These are phyloP conservation scores for Habropoda laboriosa DNA, from an alignment of 1,140 invertebrate genomes.

Conservation along the genomic window DNA sequence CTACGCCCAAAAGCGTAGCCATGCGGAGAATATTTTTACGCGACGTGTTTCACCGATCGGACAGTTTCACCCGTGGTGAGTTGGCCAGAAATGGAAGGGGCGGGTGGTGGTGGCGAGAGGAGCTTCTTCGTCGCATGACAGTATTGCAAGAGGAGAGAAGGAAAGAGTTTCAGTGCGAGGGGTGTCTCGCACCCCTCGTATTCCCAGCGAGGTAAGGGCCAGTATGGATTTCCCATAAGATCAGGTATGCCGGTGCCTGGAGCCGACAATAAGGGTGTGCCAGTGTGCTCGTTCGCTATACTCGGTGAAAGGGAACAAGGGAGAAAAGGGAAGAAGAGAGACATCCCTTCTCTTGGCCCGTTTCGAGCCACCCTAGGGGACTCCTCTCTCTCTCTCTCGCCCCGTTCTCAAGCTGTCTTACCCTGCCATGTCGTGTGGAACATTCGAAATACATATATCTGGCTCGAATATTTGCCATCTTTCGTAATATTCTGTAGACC, in stretches of 20 bases:
- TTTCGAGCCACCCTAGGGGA: conserved; percentile 66
- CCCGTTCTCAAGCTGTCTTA: conserved; percentile 50
- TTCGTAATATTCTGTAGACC: background rate
- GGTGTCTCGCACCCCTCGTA: conserved; percentile 46
- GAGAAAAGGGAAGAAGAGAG: conserved; percentile 25
- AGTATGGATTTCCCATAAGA: conserved; percentile 80
- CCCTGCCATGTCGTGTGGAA: conserved; percentile 52
- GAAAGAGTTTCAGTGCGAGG: conserved; percentile 43
- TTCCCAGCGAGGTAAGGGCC: conserved; percentile 67
- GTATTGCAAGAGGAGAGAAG: background rate
- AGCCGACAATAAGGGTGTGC: conserved; percentile 77
- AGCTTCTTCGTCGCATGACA: conserved; percentile 12
- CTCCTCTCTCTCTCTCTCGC: conserved; percentile 48
- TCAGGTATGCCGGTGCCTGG: conserved; percentile 77
- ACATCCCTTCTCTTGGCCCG: conserved; percentile 63
- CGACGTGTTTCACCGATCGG: conserved; percentile 16
- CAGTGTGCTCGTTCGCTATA: conserved; percentile 61
- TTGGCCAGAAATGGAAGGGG: conserved; percentile 9
- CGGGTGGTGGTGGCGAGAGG: background rate
- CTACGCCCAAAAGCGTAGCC: too few species aligned
- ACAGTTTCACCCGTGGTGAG: background rate
- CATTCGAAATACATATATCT: conserved; percentile 59
- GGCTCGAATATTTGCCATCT: conserved; percentile 19
- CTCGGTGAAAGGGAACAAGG: conserved; percentile 15
- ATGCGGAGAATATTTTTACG: too few species aligned